Evolutionary conservation across 2,797 vertebrate genomes (phyloP).

Genomic region (Austrolebias charrua): DNA sequence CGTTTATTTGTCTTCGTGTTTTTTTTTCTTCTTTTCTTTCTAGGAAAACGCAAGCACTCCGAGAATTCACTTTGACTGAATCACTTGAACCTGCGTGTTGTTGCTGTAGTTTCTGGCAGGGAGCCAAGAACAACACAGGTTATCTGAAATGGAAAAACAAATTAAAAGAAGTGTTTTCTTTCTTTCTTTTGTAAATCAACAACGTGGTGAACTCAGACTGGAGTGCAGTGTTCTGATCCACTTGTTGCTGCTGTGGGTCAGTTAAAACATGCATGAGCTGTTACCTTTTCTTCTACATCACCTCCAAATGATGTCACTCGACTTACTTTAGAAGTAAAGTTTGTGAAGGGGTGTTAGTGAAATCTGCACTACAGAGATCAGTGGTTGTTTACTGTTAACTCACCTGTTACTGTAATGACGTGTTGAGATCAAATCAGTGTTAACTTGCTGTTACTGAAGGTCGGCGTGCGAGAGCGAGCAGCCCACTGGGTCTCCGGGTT

Average conservation of each 20-base stretch:
- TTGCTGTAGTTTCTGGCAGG: slow-evolving; percentile 49
- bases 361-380: slow-evolving; percentile 40
- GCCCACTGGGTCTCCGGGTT: slow-evolving; percentile 22
- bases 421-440: slow-evolving; percentile 57
- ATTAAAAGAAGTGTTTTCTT: slow-evolving; percentile 10
- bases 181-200: slow-evolving; percentile 47
- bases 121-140: slow-evolving; percentile 39
- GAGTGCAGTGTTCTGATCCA: slow-evolving; percentile 39
- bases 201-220: slow-evolving; percentile 16
- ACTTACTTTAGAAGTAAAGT: slow-evolving; percentile 29
- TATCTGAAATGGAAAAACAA: slow-evolving; percentile 30
- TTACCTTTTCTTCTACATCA: slow-evolving; percentile 47
- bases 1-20: slow-evolving; percentile 68
- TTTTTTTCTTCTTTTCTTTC: slow-evolving; percentile 2
- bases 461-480: slow-evolving; percentile 17
- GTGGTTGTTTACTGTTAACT: slow-evolving; percentile 24
- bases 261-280: slow-evolving; percentile 67
- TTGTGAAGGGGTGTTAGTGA: slow-evolving; percentile 30
- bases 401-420: slow-evolving; percentile 46
- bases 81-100: slow-evolving; percentile 57
- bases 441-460: slow-evolving; percentile 35
- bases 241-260: slow-evolving; percentile 50
- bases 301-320: slow-evolving; percentile 43
- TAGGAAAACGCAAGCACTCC: slow-evolving; percentile 42
- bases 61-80: slow-evolving; percentile 45